Conservation (phyloP, 2,113 vertebrate genomes). For the Struthio camelus region DNA sequence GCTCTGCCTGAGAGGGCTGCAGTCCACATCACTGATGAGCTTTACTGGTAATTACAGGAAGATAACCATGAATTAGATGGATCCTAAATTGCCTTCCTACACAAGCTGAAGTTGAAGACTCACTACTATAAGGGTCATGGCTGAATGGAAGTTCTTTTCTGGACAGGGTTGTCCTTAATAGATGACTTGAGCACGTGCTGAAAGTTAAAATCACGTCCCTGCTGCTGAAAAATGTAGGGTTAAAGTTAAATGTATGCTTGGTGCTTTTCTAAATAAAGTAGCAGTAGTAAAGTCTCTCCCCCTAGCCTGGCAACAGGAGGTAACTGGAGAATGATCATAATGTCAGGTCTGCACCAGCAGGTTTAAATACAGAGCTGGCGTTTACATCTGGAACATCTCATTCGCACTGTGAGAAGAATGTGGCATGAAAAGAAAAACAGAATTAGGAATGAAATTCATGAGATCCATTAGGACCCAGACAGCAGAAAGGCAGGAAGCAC, state of each 20-base stretch:
- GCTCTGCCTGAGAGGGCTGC: not conserved
- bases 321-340: not conserved
- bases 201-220: not conserved
- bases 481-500: not conserved
- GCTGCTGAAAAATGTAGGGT: not conserved
- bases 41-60: not conserved
- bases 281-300: not conserved
- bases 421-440: not conserved
- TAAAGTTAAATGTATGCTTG: not conserved
- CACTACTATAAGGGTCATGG: rapidly evolving
- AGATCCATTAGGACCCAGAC: not conserved
- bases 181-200: not conserved
- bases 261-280: not conserved
- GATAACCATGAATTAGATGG: not conserved
- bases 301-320: rapidly evolving
- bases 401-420: not conserved
- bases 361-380: not conserved
- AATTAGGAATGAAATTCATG: not conserved
- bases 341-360: not conserved
- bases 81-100: not conserved
- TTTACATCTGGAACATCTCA: not conserved
- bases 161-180: not conserved
- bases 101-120: not conserved
- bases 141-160: not conserved
- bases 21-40: not conserved